A percentile compares a stretch with the other conserved stretches of the same genome.
Evolutionary conservation across 2,113 vertebrate species (phyloP).

Genomic region (Sapajus apella): DNA sequence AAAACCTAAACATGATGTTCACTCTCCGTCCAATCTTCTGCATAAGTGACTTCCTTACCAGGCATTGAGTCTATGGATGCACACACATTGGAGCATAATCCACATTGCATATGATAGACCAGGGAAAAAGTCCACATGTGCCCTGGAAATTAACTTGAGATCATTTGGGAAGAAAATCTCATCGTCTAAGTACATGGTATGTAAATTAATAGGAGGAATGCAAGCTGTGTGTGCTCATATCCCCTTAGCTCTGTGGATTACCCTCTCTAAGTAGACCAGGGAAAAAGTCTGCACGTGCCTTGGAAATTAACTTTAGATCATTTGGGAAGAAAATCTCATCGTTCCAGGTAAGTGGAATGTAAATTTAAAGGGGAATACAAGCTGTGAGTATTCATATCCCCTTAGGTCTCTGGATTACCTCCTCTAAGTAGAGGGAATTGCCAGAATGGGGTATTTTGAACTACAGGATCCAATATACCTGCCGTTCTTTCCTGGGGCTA

Average conservation of each 20-base stretch:
- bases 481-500: not conserved
- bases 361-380: not conserved
- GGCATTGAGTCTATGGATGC: not conserved
- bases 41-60: not conserved
- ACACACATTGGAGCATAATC: not conserved
- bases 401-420: not conserved
- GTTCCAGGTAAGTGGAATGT: not conserved
- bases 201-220: not conserved
- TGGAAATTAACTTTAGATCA: not conserved
- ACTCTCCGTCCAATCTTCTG: not conserved
- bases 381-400: not conserved
- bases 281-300: not conserved
- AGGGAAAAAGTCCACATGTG: not conserved
- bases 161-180: not conserved
- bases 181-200: not conserved
- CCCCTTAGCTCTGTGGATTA: not conserved
- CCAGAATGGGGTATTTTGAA: not conserved
- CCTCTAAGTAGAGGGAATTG: not conserved
- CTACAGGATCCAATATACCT: not conserved
- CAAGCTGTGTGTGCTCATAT: not conserved
- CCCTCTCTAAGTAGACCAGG: too few species aligned
- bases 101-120: not conserved
- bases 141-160: not conserved
- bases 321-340: not conserved
- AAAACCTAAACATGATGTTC: not conserved